Conservation (phyloP, 2,797 vertebrate species). For the Poecile montanus region DNA sequence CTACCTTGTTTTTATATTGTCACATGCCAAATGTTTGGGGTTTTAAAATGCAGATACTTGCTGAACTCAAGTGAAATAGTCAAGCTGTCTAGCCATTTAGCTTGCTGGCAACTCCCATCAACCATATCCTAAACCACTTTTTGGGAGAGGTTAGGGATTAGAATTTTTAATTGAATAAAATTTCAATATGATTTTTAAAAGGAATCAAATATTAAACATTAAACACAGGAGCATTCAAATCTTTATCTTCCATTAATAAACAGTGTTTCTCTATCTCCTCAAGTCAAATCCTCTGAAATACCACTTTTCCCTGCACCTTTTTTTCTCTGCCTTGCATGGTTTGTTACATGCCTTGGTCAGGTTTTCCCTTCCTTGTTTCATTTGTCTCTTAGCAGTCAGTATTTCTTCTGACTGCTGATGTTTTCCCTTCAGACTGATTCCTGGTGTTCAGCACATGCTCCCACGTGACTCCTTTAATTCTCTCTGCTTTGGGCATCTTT, state of each 20-base stretch:
- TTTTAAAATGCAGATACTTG: background rate
- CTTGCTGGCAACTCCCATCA: background rate
- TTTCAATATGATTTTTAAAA: background rate
- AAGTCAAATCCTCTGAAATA: background rate
- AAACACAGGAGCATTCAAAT: background rate
- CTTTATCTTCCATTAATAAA: background rate
- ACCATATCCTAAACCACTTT: background rate
- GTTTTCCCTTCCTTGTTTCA: background rate
- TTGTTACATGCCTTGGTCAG: background rate
- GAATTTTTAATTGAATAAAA: background rate
- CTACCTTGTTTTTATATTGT: background rate
- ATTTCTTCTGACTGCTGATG: background rate
- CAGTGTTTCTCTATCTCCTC: accelerated
- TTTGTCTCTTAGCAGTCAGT: background rate
- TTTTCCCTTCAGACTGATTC: background rate
- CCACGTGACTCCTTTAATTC: accelerated
- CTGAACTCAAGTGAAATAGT: background rate
- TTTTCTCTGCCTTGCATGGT: background rate
- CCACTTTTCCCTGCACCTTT: accelerated
- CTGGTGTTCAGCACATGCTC: background rate
- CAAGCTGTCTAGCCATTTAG: too few species aligned
- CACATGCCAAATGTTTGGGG: background rate
- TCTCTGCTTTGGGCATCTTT: background rate
- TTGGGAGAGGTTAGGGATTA: background rate
- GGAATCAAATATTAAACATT: background rate